phyloP scores from a whole-genome alignment of 2,888 invertebrate species.

The Bibio marci region DNA sequence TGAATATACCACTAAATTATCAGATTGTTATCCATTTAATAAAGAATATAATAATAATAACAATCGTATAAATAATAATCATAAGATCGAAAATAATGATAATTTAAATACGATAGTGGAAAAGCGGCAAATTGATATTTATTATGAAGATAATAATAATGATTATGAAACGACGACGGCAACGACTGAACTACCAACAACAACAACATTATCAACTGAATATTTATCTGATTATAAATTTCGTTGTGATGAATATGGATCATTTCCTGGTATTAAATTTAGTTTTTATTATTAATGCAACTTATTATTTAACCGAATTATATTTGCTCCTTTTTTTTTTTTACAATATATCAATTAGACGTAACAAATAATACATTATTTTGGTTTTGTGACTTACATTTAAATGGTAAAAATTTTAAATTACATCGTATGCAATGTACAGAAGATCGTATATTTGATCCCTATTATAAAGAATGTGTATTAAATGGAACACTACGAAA shows the following conservation, averaged over 20 bases:
- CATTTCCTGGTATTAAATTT: constrained; percentile 9
- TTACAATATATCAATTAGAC: constrained; percentile 8
- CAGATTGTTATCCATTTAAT: no score
- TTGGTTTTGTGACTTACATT: constrained; percentile 13
- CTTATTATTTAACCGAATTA: neutral
- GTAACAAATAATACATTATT: constrained; percentile 8
- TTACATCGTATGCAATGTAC: constrained; percentile 13
- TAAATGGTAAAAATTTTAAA: constrained; percentile 9
- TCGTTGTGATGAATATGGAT: constrained; percentile 12
- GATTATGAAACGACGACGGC: neutral
- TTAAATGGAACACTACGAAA: constrained; percentile 9
- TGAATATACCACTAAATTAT: constrained; percentile 1
- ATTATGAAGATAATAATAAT: neutral
- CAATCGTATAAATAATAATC: no score
- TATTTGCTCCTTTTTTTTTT: neutral
- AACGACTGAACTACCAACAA: neutral
- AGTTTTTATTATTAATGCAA: no score
- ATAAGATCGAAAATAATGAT: neutral
- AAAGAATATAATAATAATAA: no score
- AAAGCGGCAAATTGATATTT: neutral
- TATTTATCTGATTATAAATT: constrained; percentile 1
- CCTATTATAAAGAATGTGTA: constrained; percentile 10
- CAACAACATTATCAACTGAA: constrained; percentile 1
- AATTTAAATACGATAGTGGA: constrained; percentile 3
- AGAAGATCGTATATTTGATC: constrained; percentile 9